Evolutionary conservation across 2,797 vertebrate genomes (phyloP).

Genomic region (Cynopterus sphinx): DNA sequence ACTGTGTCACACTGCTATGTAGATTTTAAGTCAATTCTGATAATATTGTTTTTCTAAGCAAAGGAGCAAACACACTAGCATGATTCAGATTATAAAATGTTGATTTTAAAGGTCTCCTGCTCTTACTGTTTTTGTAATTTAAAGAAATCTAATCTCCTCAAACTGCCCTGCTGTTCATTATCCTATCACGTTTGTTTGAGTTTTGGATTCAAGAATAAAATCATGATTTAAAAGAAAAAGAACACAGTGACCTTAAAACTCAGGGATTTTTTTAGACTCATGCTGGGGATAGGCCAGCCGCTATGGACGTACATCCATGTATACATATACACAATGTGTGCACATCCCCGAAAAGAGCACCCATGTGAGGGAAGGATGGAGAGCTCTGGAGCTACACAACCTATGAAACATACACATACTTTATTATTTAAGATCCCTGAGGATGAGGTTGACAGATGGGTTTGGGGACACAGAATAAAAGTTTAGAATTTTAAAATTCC

Average conservation of each 20-base stretch:
- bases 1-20: not conserved
- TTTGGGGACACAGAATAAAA: not conserved
- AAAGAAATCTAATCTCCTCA: constrained; percentile 77
- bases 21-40: constrained; percentile 43
- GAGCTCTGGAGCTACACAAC: not conserved
- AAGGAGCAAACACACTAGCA: constrained; percentile 56
- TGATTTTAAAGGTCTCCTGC: constrained; percentile 71
- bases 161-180: constrained; percentile 60
- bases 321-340: rapidly evolving
- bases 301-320: not conserved
- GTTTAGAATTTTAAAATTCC: not conserved
- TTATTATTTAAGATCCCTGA: not conserved
- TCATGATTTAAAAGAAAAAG: constrained; percentile 58
- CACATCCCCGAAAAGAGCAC: not conserved
- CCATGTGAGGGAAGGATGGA: rapidly evolving
- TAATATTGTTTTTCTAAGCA: constrained; percentile 54
- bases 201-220: constrained; percentile 69
- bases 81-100: constrained; percentile 71
- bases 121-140: constrained; percentile 75
- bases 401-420: rapidly evolving
- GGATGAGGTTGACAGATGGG: not conserved
- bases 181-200: constrained; percentile 73
- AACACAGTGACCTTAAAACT: constrained; percentile 51
- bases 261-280: constrained; percentile 50
- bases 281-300: constrained; percentile 35